Base-by-base conservation (phyloP, 2,888 invertebrate species). In the Panorpa germanica region DNA sequence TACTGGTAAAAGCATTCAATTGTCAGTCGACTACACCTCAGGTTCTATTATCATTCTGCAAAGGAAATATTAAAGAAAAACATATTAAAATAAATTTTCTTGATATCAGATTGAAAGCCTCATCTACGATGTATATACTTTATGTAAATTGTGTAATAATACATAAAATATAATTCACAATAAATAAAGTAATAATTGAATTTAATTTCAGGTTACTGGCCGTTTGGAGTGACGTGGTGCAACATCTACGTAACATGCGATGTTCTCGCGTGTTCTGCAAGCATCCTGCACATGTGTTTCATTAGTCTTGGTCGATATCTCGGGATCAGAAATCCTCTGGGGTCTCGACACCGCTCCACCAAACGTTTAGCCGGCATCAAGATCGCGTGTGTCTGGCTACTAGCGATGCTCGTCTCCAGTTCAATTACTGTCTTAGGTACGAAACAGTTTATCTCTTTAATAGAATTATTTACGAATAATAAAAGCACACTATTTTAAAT, bases 201-300 rank as follows among this genome's bases (percentile, higher is more conserved):
- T 37, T 43, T 41, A 40, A 39, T 57, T 57, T 7, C 63, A 91
- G 90, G 90, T 37, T 80, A 81, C 52, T 91, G 90, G 90, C 85
- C 86, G 28, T 70, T 90, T 52, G 70, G 90, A 30, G 71, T 85
- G 43, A 71, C 77, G 38, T 93, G 90, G 90, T 86, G 90, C 55
- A 86, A 85, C 47, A 74, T 90, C 30, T 85, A 90, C 57, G 85
- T 88, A 37, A 86, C 90, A n/a, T 85, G 86, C 47, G 93, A 93
- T 53, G 91, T 93, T 27, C 59, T 93, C 33, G 88, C 90, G 32
- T 95, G 93, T 50, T 91, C 91, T 0, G 81, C 90, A 5, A 86
- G 86, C 50, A 93, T 93, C 49, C 74, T 91, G 63, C 93, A 93
- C 59, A 80, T 93, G 70, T 90, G 91, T 45, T 81, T 80, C 52